Percentiles rank a stretch among this genome's conserved stretches.
Evolutionary conservation across 1,140 invertebrate genomes (phyloP).

Genomic region (Teleogryllus occipitalis): DNA sequence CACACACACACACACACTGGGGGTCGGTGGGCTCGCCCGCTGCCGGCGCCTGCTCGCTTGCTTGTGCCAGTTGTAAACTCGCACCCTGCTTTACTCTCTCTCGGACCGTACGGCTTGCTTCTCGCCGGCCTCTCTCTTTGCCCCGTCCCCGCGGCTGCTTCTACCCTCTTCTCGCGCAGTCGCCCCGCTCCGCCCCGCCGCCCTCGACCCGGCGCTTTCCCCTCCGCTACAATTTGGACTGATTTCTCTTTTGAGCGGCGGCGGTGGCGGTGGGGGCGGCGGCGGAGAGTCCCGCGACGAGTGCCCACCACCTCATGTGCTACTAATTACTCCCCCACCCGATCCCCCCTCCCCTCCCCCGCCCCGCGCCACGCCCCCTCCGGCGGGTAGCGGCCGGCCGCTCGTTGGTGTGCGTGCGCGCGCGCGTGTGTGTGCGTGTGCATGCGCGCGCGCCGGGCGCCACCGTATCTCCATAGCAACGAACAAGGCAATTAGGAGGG

Average conservation of each 20-base stretch:
- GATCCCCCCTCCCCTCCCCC: background rate
- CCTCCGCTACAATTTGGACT: slow-evolving; percentile 12
- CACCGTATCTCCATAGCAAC: slow-evolving; percentile 20
- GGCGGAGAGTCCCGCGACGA: background rate
- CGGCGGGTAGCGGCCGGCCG: no score
- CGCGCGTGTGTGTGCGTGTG: no score
- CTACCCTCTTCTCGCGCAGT: background rate
- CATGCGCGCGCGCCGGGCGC: no score
- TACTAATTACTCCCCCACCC: slow-evolving; percentile 18
- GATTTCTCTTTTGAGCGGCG: slow-evolving; percentile 15
- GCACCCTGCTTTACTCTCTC: no score
- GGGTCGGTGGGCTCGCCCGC: no score
- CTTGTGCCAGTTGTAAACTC: no score
- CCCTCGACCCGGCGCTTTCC: background rate
- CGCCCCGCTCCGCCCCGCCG: background rate
- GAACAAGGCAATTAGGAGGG: slow-evolving; percentile 18
- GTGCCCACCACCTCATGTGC: slow-evolving; percentile 17
- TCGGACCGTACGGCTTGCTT: no score
- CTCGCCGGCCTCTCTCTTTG: background rate
- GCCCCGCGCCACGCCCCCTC: no score
- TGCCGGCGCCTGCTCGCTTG: no score
- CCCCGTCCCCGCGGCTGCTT: background rate
- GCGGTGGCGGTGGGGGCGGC: background rate
- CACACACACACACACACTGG: no score
- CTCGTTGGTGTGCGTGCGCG: no score